Evolutionary conservation across 2,113 vertebrate genomes (phyloP), one percentile per base, ranked within the genome.

Genomic region (Trochalopteron elliotii): DNA sequence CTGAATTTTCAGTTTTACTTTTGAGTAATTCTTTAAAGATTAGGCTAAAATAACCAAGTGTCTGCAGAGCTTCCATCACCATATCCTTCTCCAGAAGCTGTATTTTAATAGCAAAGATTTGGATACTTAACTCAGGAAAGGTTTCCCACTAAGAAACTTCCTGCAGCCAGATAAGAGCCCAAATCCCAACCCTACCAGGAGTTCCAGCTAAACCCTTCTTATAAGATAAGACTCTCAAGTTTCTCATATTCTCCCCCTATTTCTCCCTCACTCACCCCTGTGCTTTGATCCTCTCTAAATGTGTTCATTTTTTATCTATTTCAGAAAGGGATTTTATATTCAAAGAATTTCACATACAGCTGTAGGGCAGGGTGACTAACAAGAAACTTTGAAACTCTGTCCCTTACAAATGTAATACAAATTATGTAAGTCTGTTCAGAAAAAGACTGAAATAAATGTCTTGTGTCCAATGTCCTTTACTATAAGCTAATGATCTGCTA

Each of bases 21-120:
- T 56, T 76, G 31, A 90, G 37, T 68, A 94, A 85, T 49, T 64
- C 49, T 64, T 23, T 69, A 11, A 55, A 74, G 44, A 76, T 79
- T 64, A 91, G 30, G 64, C 47, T 75, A 64, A 94, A 91, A 82
- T 75, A 94, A 53, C 19, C n/a, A 68, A 64, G 22, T 52, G 45
- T 49, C 70, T 84, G 70, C 28, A 49, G n/a, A 90, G 70, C 61
- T 72, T 42, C 74, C 10, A 30, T 31, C 61, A 85, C 40, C 23
- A 24, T 14, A 82, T 65, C 57, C 53, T 79, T 27, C 67, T 94
- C 67, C 53, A 87, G 74, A 47, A 93, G 87, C 44, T 55, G 7
- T 3, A 8, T 71, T 87, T 93, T 84, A 89, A 94, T 45, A 93
- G 49, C 31, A 82, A 93, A 85, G n/a, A 90, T 84, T 53, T 90